Conservation (phyloP, 1,140 invertebrate species). For the Portunus trituberculatus region DNA sequence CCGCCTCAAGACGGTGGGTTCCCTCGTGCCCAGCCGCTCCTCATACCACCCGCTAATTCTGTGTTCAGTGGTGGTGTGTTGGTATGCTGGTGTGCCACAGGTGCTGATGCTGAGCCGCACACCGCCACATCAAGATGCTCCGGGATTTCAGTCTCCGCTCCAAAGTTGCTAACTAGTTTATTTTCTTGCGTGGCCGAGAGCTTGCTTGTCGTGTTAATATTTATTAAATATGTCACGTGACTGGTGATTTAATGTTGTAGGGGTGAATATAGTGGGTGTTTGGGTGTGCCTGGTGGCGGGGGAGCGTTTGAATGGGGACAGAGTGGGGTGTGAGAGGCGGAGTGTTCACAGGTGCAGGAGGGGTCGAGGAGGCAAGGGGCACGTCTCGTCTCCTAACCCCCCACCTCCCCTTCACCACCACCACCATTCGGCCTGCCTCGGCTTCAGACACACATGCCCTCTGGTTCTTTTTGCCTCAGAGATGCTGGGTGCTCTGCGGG, state of each 20-base stretch:
- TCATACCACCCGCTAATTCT: background rate
- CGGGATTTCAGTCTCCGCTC: background rate
- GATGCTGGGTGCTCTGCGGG: background rate
- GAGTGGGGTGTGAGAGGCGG: background rate
- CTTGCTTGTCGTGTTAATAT: background rate
- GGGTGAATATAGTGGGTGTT: no score
- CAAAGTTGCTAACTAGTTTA: background rate
- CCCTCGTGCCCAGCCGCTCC: background rate
- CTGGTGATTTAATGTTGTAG: background rate
- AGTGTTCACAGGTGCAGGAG: conserved; percentile 18
- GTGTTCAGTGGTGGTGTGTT: background rate
- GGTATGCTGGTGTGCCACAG: background rate
- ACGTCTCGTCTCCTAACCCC: background rate
- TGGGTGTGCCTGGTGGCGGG: background rate
- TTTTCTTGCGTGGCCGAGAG: background rate
- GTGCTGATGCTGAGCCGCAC: background rate
- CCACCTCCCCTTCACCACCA: background rate
- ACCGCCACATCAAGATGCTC: background rate
- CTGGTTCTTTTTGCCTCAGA: background rate
- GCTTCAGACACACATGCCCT: background rate
- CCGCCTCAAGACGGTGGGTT: background rate
- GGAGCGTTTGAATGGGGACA: background rate
- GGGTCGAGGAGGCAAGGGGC: background rate
- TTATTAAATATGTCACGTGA: background rate
- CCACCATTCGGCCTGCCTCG: background rate